Evolutionary conservation across 1,140 invertebrate species (phyloP), one percentile per base, ranked within the genome.

Genomic region (Whitmania pigra): DNA sequence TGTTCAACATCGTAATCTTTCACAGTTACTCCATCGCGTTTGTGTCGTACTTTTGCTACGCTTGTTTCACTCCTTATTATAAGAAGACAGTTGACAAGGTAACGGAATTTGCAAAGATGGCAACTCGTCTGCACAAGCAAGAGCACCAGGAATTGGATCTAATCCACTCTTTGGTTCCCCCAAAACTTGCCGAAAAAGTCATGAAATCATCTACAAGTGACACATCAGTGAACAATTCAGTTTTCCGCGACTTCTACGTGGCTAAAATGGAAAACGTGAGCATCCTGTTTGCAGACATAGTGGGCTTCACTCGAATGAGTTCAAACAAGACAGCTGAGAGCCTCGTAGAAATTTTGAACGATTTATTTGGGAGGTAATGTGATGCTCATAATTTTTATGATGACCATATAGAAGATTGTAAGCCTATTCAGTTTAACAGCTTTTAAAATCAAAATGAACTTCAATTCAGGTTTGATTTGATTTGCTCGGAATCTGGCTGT

Each of bases 121-220:
- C 91, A 36, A 86, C 88, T 67, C 92, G 96, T 77, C 81, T 97
- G 49, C 90, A 94, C 81, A 87, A 91, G 83, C 93, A 97, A 79
- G 94, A 94, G 75, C 89, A 92, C 75, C 83, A 96, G 7, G 96
- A 95, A 80, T 92, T 96, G 78, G 93, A 94, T 80, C 96, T 96
- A 92, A 96, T 97, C 78, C 90, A 93, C 79, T 95, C 92, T 5
- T 89, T 97, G 31, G 97, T 96, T 93, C 93, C 93, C 11, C 90
- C 89, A 0, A 90, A 89, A 78, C 89, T 96, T 0, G 93, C 93
- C 0, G 73, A 43, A 29, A 71, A 74, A 36, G 63, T 74, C 15
- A 71, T 74, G 60, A 74, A 71, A 40, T 31, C 57, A 22, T n/a
- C 31, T 18, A 63, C 15, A 22, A 29, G n/a, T 18, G 69, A 70